These are phyloP conservation scores for Netelia melanura DNA, from an alignment of 2,888 invertebrate genomes.

Conservation along the genomic window DNA sequence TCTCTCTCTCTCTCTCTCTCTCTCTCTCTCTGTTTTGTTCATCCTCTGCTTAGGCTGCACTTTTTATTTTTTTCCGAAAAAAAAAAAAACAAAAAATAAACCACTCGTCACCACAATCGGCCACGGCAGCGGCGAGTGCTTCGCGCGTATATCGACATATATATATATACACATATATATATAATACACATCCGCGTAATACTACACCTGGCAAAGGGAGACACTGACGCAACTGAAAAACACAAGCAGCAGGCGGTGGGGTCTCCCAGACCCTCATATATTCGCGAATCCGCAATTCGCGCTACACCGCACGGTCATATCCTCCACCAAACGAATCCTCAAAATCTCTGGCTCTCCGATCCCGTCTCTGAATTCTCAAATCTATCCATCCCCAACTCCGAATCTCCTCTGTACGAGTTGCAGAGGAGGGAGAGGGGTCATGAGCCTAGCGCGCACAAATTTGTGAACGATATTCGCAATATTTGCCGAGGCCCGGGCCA, in stretches of 20 bases:
- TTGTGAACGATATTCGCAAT: conserved; percentile 82
- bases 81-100: conserved; percentile 36
- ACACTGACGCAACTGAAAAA: conserved; percentile 77
- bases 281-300: conserved; percentile 36
- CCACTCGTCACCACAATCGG: conserved; percentile 50
- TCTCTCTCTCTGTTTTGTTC: conserved; percentile 65
- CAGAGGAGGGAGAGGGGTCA: background rate
- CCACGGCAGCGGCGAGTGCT: conserved; percentile 54
- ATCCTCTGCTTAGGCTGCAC: conserved; percentile 65
- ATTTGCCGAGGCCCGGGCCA: conserved; percentile 80
- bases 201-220: conserved; percentile 56
- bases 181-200: conserved; percentile 41
- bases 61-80: conserved; percentile 57
- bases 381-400: background rate
- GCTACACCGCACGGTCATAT: conserved; percentile 23
- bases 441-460: conserved; percentile 80
- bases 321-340: conserved; percentile 55
- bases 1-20: conserved; percentile 71
- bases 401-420: conserved; percentile 6
- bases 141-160: conserved; percentile 49
- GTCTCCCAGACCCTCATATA: conserved; percentile 52
- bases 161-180: conserved; percentile 22
- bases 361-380: conserved; percentile 51
- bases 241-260: conserved; percentile 62
- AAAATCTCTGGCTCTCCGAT: conserved; percentile 65